These are phyloP conservation scores for Hylia prasina DNA, from an alignment of 2,113 vertebrate genomes.

Conservation along the genomic window DNA sequence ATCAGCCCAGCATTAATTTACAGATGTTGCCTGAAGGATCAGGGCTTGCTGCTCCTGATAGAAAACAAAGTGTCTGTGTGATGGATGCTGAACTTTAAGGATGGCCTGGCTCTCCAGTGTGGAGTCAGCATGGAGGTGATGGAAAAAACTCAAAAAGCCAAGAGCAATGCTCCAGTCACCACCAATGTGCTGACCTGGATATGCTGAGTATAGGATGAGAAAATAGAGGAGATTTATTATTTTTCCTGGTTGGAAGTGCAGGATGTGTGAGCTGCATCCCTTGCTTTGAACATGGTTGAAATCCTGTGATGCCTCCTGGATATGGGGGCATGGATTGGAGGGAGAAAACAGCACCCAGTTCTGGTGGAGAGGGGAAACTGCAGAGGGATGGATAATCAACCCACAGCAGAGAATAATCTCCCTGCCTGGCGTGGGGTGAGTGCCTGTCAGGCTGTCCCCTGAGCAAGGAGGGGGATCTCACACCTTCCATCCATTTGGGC, in stretches of 20 bases:
- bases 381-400: not conserved
- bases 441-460: not conserved
- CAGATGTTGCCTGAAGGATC: not conserved
- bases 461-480: not conserved
- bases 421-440: not conserved
- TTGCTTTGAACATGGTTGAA: accelerated
- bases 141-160: not conserved
- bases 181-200: not conserved
- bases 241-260: not conserved
- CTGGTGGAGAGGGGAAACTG: not conserved
- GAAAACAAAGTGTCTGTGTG: not conserved
- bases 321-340: accelerated
- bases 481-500: accelerated
- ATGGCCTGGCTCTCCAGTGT: not conserved
- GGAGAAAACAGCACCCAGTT: not conserved
- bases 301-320: accelerated
- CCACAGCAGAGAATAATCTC: accelerated
- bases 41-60: not conserved
- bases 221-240: not conserved
- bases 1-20: not conserved
- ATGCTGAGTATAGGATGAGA: not conserved
- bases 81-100: not conserved
- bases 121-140: not conserved
- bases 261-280: not conserved
- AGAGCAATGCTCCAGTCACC: not conserved